A percentile compares a stretch with the other conserved stretches of the same genome.
phyloP scores from a whole-genome alignment of 2,113 vertebrate species.

The Epinephelus cyanopodus region DNA sequence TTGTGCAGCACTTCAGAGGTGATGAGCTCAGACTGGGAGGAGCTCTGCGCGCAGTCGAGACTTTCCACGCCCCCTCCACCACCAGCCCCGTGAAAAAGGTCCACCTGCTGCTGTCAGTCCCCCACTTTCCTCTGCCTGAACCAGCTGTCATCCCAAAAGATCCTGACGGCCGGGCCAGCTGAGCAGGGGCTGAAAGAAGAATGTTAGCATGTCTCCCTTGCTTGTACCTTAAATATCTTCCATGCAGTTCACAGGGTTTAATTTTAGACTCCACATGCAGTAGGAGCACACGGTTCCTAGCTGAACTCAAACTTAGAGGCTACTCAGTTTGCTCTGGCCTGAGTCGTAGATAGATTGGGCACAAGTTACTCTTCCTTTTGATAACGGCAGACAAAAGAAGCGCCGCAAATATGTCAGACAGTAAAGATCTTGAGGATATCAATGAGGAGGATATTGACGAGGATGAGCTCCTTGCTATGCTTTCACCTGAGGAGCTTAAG shows the following conservation, averaged over 20 bases:
- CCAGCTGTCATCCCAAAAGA: conserved; percentile 90
- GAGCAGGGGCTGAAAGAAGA: conserved; percentile 87
- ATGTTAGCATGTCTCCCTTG: conserved; percentile 69
- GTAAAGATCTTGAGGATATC: conserved; percentile 68
- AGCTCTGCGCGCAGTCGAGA: conserved; percentile 31
- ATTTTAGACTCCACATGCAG: conserved; percentile 88
- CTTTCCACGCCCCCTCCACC: neutral
- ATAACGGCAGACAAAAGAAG: conserved; percentile 9
- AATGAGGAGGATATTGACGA: conserved; percentile 88
- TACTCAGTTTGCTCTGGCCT: conserved; percentile 36
- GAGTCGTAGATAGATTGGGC: conserved; percentile 19
- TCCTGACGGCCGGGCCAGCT: conserved; percentile 89
- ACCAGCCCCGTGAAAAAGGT: conserved; percentile 41
- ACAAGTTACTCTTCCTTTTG: neutral
- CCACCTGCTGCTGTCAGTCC: conserved; percentile 81
- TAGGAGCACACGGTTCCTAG: conserved; percentile 56
- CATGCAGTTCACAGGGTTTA: conserved; percentile 86
- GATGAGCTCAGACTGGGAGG: conserved; percentile 49
- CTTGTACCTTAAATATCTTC: conserved; percentile 89
- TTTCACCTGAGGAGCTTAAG: conserved; percentile 93
- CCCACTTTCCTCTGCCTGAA: conserved; percentile 54
- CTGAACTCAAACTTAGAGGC: conserved; percentile 56
- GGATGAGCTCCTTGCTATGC: conserved; percentile 93
- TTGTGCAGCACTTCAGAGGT: conserved; percentile 45
- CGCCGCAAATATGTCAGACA: conserved; percentile 73